Conservation (phyloP, 2,888 invertebrate species). For the Callyntrura guangdongensis region DNA sequence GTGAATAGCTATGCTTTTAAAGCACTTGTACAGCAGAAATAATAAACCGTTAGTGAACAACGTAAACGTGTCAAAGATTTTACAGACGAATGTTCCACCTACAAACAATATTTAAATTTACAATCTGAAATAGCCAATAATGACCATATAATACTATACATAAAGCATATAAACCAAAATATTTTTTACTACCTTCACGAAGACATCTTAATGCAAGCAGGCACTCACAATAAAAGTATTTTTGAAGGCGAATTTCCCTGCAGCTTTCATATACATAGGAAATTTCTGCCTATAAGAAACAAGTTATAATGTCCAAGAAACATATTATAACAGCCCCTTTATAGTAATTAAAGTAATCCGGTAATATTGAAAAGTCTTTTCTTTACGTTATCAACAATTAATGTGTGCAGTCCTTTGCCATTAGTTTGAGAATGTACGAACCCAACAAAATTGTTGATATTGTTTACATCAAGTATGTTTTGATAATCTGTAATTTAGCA, state of each 20-base stretch:
- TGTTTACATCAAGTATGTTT: conserved; percentile 35
- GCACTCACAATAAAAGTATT: conserved; percentile 65
- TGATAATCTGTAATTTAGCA: conserved; percentile 19
- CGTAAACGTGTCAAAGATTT: conserved; percentile 69
- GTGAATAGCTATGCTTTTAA: conserved; percentile 64
- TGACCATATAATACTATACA: neutral
- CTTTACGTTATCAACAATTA: conserved; percentile 65
- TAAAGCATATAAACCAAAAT: neutral
- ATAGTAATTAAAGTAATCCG: too few relatives aligned
- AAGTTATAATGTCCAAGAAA: neutral
- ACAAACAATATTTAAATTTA: neutral
- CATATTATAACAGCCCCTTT: neutral
- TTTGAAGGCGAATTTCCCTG: conserved; percentile 68
- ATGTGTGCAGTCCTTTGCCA: conserved; percentile 60
- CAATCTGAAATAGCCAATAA: neutral
- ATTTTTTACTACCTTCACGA: conserved; percentile 53
- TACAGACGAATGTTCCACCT: conserved; percentile 68
- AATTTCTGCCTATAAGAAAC: conserved; percentile 41
- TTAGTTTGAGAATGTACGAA: conserved; percentile 51
- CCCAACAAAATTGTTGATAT: conserved; percentile 21
- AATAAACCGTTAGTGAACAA: conserved; percentile 67
- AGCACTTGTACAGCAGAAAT: conserved; percentile 71
- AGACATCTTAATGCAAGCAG: conserved; percentile 58
- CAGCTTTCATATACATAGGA: conserved; percentile 70
- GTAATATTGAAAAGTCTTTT: neutral